Percentiles rank a stretch among this genome's conserved stretches.
Conservation (phyloP, 92 coral and sea anemone genomes). For the Bergia puertoricense region DNA sequence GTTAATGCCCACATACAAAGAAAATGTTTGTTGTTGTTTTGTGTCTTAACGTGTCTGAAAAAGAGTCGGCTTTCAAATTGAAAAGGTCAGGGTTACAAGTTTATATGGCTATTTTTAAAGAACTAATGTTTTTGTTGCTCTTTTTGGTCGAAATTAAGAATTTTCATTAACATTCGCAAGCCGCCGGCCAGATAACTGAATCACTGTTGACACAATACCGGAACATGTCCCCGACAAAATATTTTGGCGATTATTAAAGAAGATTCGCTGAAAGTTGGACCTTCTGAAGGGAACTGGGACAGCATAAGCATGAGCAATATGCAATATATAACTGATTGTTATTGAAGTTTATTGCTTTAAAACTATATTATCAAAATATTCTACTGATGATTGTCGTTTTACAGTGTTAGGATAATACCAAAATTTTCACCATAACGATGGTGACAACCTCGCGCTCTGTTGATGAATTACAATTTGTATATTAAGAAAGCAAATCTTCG, state of each 20-base stretch:
- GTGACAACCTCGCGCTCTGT: no score
- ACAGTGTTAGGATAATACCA: no score
- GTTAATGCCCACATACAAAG: neutral
- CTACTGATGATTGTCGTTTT: no score
- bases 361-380: no score
- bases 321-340: no score
- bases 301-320: no score
- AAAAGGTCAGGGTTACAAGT: constrained; percentile 8
- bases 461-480: no score
- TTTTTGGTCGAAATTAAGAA: constrained; percentile 8
- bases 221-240: constrained; percentile 1
- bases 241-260: neutral
- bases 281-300: no score
- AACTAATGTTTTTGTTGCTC: constrained; percentile 12
- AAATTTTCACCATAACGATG: no score
- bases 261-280: neutral
- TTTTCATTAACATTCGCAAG: constrained; percentile 13
- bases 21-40: no score
- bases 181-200: constrained; percentile 28
- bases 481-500: no score
- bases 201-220: constrained; percentile 28
- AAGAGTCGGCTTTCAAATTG: neutral
- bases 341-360: no score
- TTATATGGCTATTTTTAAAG: neutral
- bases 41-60: neutral